Base-by-base conservation (phyloP, 2,888 invertebrate genomes). In the Lottia scabra region DNA sequence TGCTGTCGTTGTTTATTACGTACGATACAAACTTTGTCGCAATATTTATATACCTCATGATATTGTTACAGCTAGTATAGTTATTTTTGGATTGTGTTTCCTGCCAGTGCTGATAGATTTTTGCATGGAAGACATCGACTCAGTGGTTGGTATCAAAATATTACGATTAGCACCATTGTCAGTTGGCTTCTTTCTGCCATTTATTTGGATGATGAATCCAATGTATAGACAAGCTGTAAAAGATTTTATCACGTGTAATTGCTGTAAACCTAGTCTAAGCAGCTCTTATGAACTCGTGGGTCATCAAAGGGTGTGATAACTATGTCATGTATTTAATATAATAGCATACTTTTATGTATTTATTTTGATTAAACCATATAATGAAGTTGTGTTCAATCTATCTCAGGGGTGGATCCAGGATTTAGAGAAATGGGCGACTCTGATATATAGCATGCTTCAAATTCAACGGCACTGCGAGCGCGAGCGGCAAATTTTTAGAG, bases 181-280 rank as follows among this genome's bases (percentile, higher is more conserved):
- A 12, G 13, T 19, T 56, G 56, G 56, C 23, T 23, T 56, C 12
- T 56, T 56, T 19, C 10, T 56, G 23, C 56, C 56, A 6, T 56
- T 56, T 56, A 56, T 56, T 56, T 56, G 56, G 56, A 23, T 56
- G 19, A 19, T 56, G 13, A 56, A 56, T 56, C 56, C 56, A 56
- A 13, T 56, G 10, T 56, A 56, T 23, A 19, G 56, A 23, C 56
- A 56, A 23, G 56, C 56, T 23, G 56, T 56, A 10, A 19, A 23
- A 56, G 56, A 56, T 19, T 56, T 56, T 56, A 56, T 56, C 12
- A 56, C 56, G 2, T 56, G 56, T 23, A 56, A 56, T 23, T 56
- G 56, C 23, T 56, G 56, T 23, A 56, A 56, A 56, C 19, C 56
- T 23, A 56, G 23, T 56, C 56, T 56, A 56, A 56, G 23, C 19